Evolutionary conservation across 2,113 vertebrate genomes (phyloP).

Genomic region (Lophius piscatorius): DNA sequence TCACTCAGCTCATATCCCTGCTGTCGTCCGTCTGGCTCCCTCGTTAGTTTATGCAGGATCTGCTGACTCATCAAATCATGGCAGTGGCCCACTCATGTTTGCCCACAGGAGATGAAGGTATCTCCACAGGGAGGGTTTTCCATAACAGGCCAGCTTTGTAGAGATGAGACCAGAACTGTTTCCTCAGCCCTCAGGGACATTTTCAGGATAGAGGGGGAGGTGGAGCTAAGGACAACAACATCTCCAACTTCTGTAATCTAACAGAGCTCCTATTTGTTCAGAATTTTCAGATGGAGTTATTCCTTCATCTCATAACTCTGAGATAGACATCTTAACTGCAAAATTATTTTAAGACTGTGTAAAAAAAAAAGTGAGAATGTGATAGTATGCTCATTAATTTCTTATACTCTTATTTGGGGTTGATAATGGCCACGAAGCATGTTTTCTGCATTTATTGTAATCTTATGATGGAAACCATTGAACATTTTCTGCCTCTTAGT

Average conservation of each 20-base stretch:
- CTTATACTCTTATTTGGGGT: no score
- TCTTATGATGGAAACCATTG: no score
- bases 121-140: slow-evolving; percentile 14
- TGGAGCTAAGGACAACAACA: slow-evolving; percentile 20
- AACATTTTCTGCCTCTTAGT: no score
- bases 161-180: slow-evolving; percentile 11
- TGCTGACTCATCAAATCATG: slow-evolving; percentile 24
- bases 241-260: background rate
- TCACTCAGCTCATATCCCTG: slow-evolving; percentile 64
- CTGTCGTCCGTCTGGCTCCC: slow-evolving; percentile 41
- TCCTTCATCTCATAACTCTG: no score
- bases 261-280: no score
- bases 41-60: slow-evolving; percentile 37
- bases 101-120: slow-evolving; percentile 46
- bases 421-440: no score
- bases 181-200: slow-evolving; percentile 30
- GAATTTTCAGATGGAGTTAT: no score
- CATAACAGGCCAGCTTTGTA: slow-evolving; percentile 47
- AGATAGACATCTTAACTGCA: no score
- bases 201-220: slow-evolving; percentile 25
- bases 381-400: no score
- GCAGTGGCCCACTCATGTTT: slow-evolving; percentile 12
- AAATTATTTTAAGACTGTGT: no score
- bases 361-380: no score
- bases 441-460: no score